phyloP scores from a whole-genome alignment of 1,140 invertebrate genomes.

The Leptestheria dahalacensis region DNA sequence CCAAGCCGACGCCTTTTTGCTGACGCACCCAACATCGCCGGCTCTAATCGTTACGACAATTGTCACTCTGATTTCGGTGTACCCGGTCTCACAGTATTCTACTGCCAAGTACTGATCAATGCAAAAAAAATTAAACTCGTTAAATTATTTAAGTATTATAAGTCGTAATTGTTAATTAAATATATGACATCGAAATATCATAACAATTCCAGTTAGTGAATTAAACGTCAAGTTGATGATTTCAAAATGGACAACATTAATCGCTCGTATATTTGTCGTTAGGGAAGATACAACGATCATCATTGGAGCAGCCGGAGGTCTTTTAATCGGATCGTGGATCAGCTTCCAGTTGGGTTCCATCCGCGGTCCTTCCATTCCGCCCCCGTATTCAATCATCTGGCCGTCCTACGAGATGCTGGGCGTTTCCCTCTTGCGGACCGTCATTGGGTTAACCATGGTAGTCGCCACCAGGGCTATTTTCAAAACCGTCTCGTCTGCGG shows the following conservation, averaged over 20 bases:
- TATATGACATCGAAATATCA: no score
- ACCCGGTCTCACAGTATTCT: conserved; percentile 35
- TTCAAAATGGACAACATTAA: no score
- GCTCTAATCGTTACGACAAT: conserved; percentile 43
- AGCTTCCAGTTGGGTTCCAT: conserved; percentile 62
- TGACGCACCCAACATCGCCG: conserved; percentile 49
- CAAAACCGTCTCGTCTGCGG: conserved; percentile 49
- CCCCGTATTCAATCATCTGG: conserved; percentile 62
- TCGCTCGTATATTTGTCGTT: conserved; percentile 24
- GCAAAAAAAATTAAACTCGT: conserved; percentile 2
- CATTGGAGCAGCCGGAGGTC: conserved; percentile 59
- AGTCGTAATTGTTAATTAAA: neutral
- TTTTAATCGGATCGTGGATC: conserved; percentile 63
- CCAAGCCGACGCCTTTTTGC: conserved; percentile 48
- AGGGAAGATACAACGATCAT: conserved; percentile 77
- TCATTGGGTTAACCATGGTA: conserved; percentile 54
- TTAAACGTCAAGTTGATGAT: no score
- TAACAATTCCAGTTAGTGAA: no score
- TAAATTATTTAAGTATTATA: neutral
- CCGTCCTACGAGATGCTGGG: conserved; percentile 51
- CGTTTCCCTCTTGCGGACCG: conserved; percentile 44
- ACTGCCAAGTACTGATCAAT: conserved; percentile 3
- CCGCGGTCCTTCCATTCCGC: conserved; percentile 30
- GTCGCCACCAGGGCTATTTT: conserved; percentile 46
- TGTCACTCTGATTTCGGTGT: conserved; percentile 48